A percentile compares a stretch with the other conserved stretches of the same genome.
Conservation (phyloP, 92 coral and sea anemone species). For the Umimayanthus chanpuru region DNA sequence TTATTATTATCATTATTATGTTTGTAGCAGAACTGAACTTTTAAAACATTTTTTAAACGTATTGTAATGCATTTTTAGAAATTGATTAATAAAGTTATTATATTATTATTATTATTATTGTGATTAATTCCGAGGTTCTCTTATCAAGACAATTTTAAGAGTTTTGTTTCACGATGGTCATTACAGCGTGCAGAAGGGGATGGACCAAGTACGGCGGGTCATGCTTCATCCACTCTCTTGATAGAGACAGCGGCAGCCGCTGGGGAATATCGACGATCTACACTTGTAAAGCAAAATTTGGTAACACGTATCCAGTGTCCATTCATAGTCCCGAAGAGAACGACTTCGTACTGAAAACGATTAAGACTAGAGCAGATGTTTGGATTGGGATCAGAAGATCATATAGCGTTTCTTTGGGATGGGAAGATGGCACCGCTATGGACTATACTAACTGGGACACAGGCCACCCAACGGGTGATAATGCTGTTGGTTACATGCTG, state of each 20-base stretch:
- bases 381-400: not conserved
- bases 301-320: not conserved
- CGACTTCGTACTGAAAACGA: not conserved
- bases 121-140: too few relatives aligned
- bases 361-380: not conserved
- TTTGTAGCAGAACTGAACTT: too few relatives aligned
- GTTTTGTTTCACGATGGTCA: not conserved
- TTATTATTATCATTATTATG: too few relatives aligned
- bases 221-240: not conserved
- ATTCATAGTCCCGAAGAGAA: conserved; percentile 30
- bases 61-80: too few relatives aligned
- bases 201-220: conserved; percentile 13
- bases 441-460: conserved; percentile 43
- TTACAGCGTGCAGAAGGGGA: conserved; percentile 14
- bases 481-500: not conserved
- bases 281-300: not conserved
- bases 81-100: too few relatives aligned
- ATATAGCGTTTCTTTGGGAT: not conserved
- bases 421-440: conserved; percentile 41
- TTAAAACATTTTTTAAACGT: too few relatives aligned
- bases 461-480: not conserved
- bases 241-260: not conserved
- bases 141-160: not conserved
- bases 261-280: not conserved
- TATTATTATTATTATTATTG: too few relatives aligned